Evolutionary conservation across 2,888 invertebrate genomes (phyloP), one percentile per base, ranked within the genome.

Genomic region (Harpagoxenus sublaevis): DNA sequence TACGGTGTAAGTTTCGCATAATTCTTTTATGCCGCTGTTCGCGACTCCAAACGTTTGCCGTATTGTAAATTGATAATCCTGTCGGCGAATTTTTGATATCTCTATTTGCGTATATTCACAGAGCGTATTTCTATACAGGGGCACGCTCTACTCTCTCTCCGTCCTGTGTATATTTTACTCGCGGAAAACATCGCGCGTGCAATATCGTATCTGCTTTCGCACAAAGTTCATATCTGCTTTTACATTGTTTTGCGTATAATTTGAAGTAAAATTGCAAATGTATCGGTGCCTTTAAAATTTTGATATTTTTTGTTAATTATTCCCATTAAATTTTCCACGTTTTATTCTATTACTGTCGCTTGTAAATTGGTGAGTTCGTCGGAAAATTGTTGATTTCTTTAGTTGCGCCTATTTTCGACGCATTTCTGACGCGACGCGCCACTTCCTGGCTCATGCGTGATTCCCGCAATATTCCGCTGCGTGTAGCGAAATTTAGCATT

Each of bases 21-120:
- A 45, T 28, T 66, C 66, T 77, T 39, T 65, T 65, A 65, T 35
- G 4, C 9, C 3, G 10, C n/a, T 31, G 35, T 39, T 63, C 23
- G 35, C 10, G 23, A 65, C 35, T 55, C 28, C 3, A 71, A 66
- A 28, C 39, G 66, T 66, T 53, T 77, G 77, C n/a, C 15, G 23
- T 66, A 77, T 28, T 66, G 66, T 66, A 77, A 77, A 66, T 51
- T 66, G 63, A 66, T 77, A 39, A 66, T 77, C n/a, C 39, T 53
- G 66, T 66, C 53, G 53, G n/a, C 77, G 28, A 77, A 77, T 66
- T 77, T 77, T 66, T 66, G 39, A 53, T 53, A 39, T 45, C 45
- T 75, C 48, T 75, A 63, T 75, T 75, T 35, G n/a, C 28, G 4
- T 28, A 10, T 77, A 66, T 77, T 66, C 53, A 53, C 35, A 63